Evolutionary conservation across 1,140 invertebrate genomes (phyloP).

Genomic region (Varroa destructor): DNA sequence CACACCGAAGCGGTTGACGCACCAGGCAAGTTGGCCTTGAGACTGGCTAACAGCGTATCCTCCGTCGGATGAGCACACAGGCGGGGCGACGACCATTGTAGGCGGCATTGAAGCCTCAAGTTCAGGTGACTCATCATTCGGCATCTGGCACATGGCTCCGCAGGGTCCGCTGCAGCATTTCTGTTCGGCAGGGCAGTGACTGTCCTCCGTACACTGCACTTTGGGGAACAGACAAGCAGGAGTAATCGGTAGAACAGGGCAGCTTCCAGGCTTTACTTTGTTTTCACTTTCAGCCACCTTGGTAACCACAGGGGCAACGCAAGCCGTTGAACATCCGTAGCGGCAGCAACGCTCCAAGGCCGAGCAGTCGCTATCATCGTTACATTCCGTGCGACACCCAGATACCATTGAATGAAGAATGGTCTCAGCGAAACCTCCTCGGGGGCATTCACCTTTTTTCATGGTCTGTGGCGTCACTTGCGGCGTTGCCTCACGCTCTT

Average conservation of each 20-base stretch:
- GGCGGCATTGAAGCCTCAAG: conserved; percentile 8
- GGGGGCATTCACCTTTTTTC: conserved; percentile 1
- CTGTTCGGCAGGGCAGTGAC: conserved; percentile 34
- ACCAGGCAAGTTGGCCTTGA: conserved; percentile 40
- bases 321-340: conserved; percentile 30
- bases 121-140: conserved; percentile 23
- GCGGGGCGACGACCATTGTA: conserved; percentile 37
- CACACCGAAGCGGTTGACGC: conserved; percentile 38
- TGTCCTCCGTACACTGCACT: conserved; percentile 35
- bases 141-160: conserved; percentile 30
- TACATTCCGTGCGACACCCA: conserved; percentile 30
- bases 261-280: conserved; percentile 33
- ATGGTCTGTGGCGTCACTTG: neutral
- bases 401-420: conserved; percentile 28
- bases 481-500: neutral
- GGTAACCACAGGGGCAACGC: conserved; percentile 22
- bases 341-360: conserved; percentile 32
- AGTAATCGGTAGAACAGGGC: conserved; percentile 30
- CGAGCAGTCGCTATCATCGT: conserved; percentile 31
- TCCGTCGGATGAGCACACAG: conserved; percentile 38
- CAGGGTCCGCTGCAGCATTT: conserved; percentile 36
- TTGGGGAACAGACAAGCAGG: conserved; percentile 30
- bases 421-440: conserved; percentile 7
- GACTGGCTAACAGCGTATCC: conserved; percentile 38
- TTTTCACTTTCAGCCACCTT: neutral